Conservation (phyloP, 2,113 vertebrate genomes). For the Myodes glareolus region DNA sequence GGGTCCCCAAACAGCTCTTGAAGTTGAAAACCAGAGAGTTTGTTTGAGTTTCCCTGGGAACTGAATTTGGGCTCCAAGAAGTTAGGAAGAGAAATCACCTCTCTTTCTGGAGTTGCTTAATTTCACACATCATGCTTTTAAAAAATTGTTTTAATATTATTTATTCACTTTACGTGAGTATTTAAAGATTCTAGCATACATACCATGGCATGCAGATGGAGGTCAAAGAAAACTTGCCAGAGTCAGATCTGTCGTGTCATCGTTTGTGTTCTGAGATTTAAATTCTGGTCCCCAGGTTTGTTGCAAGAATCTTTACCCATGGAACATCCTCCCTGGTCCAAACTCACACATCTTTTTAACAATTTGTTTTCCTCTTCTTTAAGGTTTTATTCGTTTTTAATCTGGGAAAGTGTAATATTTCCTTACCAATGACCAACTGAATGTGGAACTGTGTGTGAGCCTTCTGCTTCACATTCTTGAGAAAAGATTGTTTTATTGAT, state of each 20-base stretch:
- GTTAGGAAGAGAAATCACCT: not conserved
- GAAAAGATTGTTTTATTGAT: not conserved
- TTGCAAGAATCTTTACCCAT: not conserved
- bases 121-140: not conserved
- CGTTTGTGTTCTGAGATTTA: not conserved
- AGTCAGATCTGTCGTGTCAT: not conserved
- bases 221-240: no score
- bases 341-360: not conserved
- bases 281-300: not conserved
- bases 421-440: not conserved
- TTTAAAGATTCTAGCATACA: not conserved
- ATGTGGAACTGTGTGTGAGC: not conserved
- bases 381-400: not conserved
- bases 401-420: constrained; percentile 4
- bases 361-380: not conserved
- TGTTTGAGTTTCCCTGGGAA: not conserved
- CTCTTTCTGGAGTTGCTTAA: not conserved
- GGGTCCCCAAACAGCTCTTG: no score
- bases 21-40: no score
- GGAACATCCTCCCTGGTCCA: not conserved
- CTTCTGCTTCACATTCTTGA: not conserved
- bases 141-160: not conserved
- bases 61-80: not conserved
- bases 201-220: not conserved
- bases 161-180: not conserved